Conservation (phyloP, 2,888 invertebrate genomes). For the Pasiphila rectangulata region DNA sequence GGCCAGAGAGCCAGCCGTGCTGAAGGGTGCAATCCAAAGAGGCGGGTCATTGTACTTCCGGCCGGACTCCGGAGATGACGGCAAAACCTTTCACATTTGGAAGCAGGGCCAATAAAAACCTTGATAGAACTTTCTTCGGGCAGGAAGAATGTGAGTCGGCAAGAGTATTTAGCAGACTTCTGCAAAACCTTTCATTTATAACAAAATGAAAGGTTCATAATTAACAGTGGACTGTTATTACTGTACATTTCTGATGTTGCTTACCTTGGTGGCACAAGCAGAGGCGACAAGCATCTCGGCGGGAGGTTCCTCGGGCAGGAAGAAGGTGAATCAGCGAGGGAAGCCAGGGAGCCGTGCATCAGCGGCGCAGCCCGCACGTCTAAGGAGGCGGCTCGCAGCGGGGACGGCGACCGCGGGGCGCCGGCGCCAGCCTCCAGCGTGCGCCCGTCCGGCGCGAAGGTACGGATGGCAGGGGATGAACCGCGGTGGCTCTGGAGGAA, state of each 20-base stretch:
- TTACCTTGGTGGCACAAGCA: slow-evolving; percentile 87
- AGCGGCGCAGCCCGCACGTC: slow-evolving; percentile 87
- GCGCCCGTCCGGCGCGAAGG: slow-evolving; percentile 90
- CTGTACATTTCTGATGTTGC: not conserved
- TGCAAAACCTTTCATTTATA: too few species aligned
- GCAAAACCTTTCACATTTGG: too few species aligned
- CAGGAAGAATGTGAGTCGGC: too few species aligned
- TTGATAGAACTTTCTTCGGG: too few species aligned
- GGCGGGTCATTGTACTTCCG: too few species aligned
- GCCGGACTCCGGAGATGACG: too few species aligned
- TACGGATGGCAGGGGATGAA: slow-evolving; percentile 91
- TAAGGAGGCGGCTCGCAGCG: slow-evolving; percentile 88
- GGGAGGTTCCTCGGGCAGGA: slow-evolving; percentile 68
- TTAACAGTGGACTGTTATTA: not conserved
- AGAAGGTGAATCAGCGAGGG: slow-evolving; percentile 79
- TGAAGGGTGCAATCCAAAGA: too few species aligned
- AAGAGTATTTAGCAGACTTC: too few species aligned
- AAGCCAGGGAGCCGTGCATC: slow-evolving; percentile 87
- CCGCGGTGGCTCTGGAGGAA: slow-evolving; percentile 85
- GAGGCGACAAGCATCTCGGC: slow-evolving; percentile 86
- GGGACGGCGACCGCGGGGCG: slow-evolving; percentile 87
- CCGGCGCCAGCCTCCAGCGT: slow-evolving; percentile 80
- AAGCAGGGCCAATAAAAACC: too few species aligned
- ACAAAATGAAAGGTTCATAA: too few species aligned
- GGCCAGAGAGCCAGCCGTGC: too few species aligned